Base-by-base conservation (phyloP, 2,888 invertebrate species). In the Cordilura impudica region DNA sequence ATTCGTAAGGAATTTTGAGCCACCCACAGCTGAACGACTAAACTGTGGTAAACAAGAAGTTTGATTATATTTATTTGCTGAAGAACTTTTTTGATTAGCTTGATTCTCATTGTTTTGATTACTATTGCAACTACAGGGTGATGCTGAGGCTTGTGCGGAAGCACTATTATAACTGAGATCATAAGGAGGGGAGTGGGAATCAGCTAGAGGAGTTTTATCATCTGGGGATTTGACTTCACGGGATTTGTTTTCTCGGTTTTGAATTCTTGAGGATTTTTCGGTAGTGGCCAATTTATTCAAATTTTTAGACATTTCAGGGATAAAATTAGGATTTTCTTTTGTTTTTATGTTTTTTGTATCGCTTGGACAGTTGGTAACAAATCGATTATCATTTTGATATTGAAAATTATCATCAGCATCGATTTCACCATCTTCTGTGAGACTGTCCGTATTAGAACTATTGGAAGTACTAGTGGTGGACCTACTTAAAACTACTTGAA, bases 21-120 rank as follows among this genome's bases (percentile, higher is more conserved):
- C 96, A 71, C 95, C 95, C 69, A 95, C 93, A 82, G 94, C 94
- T 49, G 96, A 96, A 85, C 96, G 93, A 90, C 95, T 95, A 89
- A 96, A 96, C 96, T 96, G 91, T 86, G 92, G 82, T 84, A 83
- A 76, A 80, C 45, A 66, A 75, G 54, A 61, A 67, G 23, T 66
- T 69, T 81, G 72, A 79, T 29, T 63, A 54, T 56, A 29, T 56
- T 53, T 56, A 8, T 63, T 14, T 21, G 21, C n/a, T 7, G 14
- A 23, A n/a, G 23, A 23, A 2, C 31, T n/a, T 10, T 14, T 7
- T 16, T 7, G 7, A 53, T 53, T 29, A n/a, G 26, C 54, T 12
- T 53, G 26, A 14, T n/a, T 53, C 4, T 61, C 67, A 54, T 61
- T 16, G 16, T 21, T 43, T 67, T 54, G 35, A 23, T 39, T 61